These are phyloP conservation scores for Leptopilina clavipes DNA, from an alignment of 1,140 invertebrate genomes.

Conservation along the genomic window DNA sequence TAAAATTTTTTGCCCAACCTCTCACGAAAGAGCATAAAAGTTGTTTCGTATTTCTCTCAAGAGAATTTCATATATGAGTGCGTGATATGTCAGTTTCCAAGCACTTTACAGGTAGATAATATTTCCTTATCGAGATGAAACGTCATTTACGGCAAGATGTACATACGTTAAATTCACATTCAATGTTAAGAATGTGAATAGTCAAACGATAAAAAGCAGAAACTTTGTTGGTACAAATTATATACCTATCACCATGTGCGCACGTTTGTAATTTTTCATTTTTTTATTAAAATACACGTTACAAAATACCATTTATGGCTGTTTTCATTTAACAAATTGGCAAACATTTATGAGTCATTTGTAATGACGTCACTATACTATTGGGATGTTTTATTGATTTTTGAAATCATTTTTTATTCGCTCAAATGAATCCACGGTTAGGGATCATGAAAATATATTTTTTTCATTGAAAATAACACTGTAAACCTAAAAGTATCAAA, in stretches of 20 bases:
- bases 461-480: too few species aligned
- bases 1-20: neutral
- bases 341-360: too few species aligned
- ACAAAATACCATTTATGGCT: too few species aligned
- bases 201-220: neutral
- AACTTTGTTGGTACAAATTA: neutral
- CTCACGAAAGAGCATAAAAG: neutral
- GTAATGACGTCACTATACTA: too few species aligned
- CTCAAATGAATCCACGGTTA: too few species aligned
- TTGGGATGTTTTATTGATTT: too few species aligned
- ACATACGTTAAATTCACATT: neutral
- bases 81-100: slow-evolving; percentile 27
- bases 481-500: too few species aligned
- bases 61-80: slow-evolving; percentile 16
- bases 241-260: neutral
- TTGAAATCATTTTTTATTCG: too few species aligned
- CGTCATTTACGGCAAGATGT: neutral
- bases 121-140: slow-evolving; percentile 29
- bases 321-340: too few species aligned
- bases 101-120: slow-evolving; percentile 20
- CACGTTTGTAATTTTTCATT: too few species aligned
- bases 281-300: too few species aligned
- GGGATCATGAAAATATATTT: too few species aligned
- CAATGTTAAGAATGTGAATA: slow-evolving; percentile 26
- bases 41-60: neutral